Evolutionary conservation across 1,140 invertebrate species (phyloP).

Genomic region (Teleogryllus occipitalis): DNA sequence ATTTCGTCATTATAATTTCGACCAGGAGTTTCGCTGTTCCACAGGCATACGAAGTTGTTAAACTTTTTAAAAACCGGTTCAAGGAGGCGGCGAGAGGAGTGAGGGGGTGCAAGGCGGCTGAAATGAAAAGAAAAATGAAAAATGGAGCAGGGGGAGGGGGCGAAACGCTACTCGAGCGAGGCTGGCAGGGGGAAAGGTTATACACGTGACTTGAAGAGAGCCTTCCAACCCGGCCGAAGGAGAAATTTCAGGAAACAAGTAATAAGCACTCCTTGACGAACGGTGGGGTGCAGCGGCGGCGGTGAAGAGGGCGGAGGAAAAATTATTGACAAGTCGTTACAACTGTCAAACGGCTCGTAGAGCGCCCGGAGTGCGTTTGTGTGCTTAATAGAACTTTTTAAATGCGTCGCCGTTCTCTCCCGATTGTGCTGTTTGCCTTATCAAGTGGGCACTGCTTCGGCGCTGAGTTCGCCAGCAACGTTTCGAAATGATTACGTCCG

Average conservation of each 20-base stretch:
- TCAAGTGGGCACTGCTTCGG: neutral
- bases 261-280: neutral
- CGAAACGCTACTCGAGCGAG: neutral
- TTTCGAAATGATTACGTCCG: constrained; percentile 4
- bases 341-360: neutral
- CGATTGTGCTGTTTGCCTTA: neutral
- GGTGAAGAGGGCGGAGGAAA: neutral
- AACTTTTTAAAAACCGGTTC: neutral
- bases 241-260: neutral
- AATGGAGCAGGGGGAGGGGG: neutral
- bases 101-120: neutral
- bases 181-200: neutral
- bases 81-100: neutral
- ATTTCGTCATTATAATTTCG: constrained; percentile 1
- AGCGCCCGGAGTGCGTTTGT: neutral
- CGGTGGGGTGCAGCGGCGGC: neutral
- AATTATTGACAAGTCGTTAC: constrained; percentile 5
- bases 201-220: neutral
- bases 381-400: neutral
- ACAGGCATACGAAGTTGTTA: neutral
- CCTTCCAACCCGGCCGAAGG: neutral
- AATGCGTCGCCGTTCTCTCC: neutral
- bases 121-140: constrained; percentile 6
- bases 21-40: neutral
- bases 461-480: neutral